Conservation (phyloP, 2,888 invertebrate species). For the Scelioninae gen. 2 region DNA sequence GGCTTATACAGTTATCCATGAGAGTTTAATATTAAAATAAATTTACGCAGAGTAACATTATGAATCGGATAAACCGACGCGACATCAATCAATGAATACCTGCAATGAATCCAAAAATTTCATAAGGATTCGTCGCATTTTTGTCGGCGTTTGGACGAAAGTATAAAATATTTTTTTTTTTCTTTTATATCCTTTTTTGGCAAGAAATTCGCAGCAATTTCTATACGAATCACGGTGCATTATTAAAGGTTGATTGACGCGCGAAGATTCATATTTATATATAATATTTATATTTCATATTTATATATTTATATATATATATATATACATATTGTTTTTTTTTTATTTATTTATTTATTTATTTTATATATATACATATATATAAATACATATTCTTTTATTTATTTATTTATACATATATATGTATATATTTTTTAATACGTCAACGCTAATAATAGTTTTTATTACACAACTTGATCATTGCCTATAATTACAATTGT, state of each 20-base stretch:
- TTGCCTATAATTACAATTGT: slow-evolving; percentile 66
- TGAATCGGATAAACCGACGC: slow-evolving; percentile 65
- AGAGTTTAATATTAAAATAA: slow-evolving; percentile 74
- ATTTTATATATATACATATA: too few relatives aligned
- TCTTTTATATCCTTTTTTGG: slow-evolving; percentile 18
- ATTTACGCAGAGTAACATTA: slow-evolving; percentile 71
- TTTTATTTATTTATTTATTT: too few relatives aligned
- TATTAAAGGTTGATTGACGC: slow-evolving; percentile 53
- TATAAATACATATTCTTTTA: too few relatives aligned
- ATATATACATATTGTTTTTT: too few relatives aligned
- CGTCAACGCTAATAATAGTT: slow-evolving; percentile 61
- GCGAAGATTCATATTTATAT: slow-evolving; percentile 49
- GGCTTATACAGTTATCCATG: slow-evolving; percentile 69
- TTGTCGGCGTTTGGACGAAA: slow-evolving; percentile 12
- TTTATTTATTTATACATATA: too few relatives aligned
- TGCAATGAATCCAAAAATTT: slow-evolving; percentile 18
- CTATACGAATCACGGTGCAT: slow-evolving; percentile 16
- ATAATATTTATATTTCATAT: slow-evolving; percentile 48
- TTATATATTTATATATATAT: slow-evolving; percentile 44
- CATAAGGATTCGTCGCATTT: neutral
- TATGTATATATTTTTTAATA: slow-evolving; percentile 43
- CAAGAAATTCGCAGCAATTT: slow-evolving; percentile 31
- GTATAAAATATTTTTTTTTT: slow-evolving; percentile 42
- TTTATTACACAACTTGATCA: slow-evolving; percentile 63
- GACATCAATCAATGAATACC: slow-evolving; percentile 62